phyloP scores from a whole-genome alignment of 1,140 invertebrate species.

The Aleiodes sp. region DNA sequence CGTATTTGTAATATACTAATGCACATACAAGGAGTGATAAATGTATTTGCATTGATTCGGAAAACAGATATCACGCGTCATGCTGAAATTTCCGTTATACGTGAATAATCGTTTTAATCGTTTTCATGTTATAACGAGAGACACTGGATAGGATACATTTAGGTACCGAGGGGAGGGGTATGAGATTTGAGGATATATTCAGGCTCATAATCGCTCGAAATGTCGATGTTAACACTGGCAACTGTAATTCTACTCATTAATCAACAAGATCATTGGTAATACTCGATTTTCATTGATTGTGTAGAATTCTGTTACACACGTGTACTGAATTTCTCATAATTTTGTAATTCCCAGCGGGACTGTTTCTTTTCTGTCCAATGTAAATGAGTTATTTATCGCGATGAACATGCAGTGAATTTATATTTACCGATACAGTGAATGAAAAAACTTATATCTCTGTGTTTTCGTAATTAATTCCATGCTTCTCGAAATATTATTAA shows the following conservation, averaged over 20 bases:
- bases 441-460: no score
- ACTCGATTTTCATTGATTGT: constrained; percentile 17
- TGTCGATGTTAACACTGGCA: constrained; percentile 16
- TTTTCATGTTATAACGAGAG: constrained; percentile 15
- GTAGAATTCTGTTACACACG: neutral
- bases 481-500: no score
- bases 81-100: constrained; percentile 6
- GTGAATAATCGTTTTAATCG: constrained; percentile 23
- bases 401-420: neutral
- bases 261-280: constrained; percentile 18
- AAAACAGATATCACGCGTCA: constrained; percentile 19
- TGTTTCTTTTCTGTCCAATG: neutral
- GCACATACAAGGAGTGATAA: neutral
- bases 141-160: neutral
- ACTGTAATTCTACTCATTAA: constrained; percentile 19
- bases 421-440: no score
- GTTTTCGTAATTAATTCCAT: no score
- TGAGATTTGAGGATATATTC: neutral
- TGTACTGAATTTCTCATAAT: neutral
- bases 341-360: neutral
- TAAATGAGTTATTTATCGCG: neutral
- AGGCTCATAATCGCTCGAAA: constrained; percentile 14
- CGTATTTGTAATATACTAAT: no score
- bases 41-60: constrained; percentile 10
- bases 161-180: neutral